phyloP scores from a whole-genome alignment of 2,797 vertebrate genomes.

The Hyperoplus immaculatus region DNA sequence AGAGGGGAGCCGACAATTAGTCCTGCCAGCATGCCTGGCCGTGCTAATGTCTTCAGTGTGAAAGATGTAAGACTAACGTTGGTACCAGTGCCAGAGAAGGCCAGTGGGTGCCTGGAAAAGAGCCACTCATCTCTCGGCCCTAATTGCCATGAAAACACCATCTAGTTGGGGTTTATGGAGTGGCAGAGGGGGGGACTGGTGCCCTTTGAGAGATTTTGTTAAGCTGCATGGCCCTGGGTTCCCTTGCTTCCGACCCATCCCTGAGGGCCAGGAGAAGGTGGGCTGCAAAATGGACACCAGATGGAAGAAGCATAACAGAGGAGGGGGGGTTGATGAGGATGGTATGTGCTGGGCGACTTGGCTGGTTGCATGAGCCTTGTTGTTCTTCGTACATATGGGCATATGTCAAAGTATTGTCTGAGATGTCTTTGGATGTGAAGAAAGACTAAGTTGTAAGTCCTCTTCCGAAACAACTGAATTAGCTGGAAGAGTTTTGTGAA shows the following conservation, averaged over 20 bases:
- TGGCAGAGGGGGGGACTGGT: conserved; percentile 62
- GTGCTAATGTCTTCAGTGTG: conserved; percentile 75
- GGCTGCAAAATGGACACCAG: conserved; percentile 79
- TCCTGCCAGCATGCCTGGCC: conserved; percentile 49
- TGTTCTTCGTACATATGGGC: conserved; percentile 8
- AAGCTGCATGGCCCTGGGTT: conserved; percentile 56
- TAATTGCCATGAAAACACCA: conserved; percentile 83
- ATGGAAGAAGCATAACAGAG: conserved; percentile 67
- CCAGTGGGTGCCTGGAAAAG: conserved; percentile 78
- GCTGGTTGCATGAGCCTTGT: conserved; percentile 12
- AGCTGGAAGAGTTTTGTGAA: neutral
- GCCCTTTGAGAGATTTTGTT: conserved; percentile 76
- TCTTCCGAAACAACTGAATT: neutral
- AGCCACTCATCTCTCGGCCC: conserved; percentile 68
- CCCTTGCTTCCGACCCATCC: conserved; percentile 40
- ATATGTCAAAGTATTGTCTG: conserved; percentile 16
- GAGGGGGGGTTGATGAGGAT: neutral
- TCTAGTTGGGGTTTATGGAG: conserved; percentile 72
- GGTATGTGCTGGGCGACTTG: conserved; percentile 18
- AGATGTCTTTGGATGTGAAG: conserved; percentile 11
- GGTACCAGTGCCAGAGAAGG: conserved; percentile 59
- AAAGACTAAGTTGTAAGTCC: neutral
- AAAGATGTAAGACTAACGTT: conserved; percentile 69
- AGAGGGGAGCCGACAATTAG: conserved; percentile 67
- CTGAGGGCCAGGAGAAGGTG: conserved; percentile 54